phyloP scores from a whole-genome alignment of 2,888 invertebrate genomes.

The Sphaeridia pumilis region DNA sequence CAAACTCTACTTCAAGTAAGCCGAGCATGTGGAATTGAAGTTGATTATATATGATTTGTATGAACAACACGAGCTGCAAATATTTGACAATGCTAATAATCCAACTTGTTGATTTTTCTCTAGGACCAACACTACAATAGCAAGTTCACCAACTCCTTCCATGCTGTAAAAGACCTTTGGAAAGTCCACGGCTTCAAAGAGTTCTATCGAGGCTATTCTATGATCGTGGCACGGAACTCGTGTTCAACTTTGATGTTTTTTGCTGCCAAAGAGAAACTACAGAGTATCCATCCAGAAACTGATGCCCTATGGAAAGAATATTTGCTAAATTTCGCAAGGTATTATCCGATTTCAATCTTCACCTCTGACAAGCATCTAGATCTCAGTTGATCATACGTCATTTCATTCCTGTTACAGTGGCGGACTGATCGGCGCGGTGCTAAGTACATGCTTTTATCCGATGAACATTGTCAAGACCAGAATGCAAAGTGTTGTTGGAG shows the following conservation, averaged over 20 bases:
- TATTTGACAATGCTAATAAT: no score
- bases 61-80: no score
- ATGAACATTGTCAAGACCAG: slow-evolving; percentile 91
- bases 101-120: no score
- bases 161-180: slow-evolving; percentile 55
- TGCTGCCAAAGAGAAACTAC: slow-evolving; percentile 71
- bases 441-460: slow-evolving; percentile 91
- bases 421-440: slow-evolving; percentile 80
- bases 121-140: slow-evolving; percentile 51
- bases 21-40: slow-evolving; percentile 27
- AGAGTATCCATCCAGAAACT: slow-evolving; percentile 40
- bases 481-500: slow-evolving; percentile 84
- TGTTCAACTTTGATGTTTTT: slow-evolving; percentile 90
- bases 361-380: no score
- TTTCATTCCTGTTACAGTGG: no score
- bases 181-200: slow-evolving; percentile 66
- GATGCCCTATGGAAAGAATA: slow-evolving; percentile 43
- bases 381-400: no score
- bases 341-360: no score
- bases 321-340: slow-evolving; percentile 46
- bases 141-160: slow-evolving; percentile 70
- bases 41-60: no score
- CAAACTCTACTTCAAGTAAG: slow-evolving; percentile 79
- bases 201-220: slow-evolving; percentile 79
- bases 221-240: slow-evolving; percentile 82